Conservation (phyloP, 1,140 invertebrate species). For the Drosophila ambigua region DNA sequence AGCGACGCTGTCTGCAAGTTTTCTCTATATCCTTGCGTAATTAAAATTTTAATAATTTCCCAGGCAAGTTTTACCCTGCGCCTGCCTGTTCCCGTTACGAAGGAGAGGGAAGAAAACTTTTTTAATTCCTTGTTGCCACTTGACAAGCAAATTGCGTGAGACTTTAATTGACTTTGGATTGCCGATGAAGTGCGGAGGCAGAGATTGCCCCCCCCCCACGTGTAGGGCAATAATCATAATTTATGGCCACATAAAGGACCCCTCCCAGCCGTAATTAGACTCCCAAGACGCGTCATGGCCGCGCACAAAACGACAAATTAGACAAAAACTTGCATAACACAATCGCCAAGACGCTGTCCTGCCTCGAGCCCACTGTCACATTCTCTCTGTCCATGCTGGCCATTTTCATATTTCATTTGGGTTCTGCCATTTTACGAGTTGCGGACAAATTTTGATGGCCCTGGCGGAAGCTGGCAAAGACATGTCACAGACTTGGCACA, state of each 20-base stretch:
- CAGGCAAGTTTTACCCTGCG: constrained; percentile 34
- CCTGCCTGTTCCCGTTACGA: background rate
- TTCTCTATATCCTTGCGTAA: constrained; percentile 59
- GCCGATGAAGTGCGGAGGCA: constrained; percentile 15
- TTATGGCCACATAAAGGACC: constrained; percentile 17
- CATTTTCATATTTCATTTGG: constrained; percentile 61
- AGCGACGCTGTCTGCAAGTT: constrained; percentile 52
- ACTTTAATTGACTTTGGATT: constrained; percentile 74
- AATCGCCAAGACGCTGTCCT: constrained; percentile 50
- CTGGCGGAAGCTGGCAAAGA: constrained; percentile 43
- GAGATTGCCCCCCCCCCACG: background rate
- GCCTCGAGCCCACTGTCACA: background rate
- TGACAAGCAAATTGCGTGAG: constrained; percentile 53
- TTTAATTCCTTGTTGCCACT: constrained; percentile 59
- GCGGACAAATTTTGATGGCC: constrained; percentile 74
- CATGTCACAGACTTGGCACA: constrained; percentile 33
- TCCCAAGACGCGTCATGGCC: constrained; percentile 5
- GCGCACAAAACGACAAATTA: constrained; percentile 57
- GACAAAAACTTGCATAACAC: constrained; percentile 53
- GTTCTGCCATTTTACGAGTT: constrained; percentile 63
- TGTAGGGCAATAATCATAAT: constrained; percentile 43
- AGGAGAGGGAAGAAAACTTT: constrained; percentile 30
- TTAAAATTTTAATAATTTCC: constrained; percentile 77
- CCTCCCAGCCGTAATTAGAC: constrained; percentile 26
- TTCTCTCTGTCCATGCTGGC: background rate